phyloP scores from a whole-genome alignment of 1,140 invertebrate species.

The Sesamia nonagrioides region DNA sequence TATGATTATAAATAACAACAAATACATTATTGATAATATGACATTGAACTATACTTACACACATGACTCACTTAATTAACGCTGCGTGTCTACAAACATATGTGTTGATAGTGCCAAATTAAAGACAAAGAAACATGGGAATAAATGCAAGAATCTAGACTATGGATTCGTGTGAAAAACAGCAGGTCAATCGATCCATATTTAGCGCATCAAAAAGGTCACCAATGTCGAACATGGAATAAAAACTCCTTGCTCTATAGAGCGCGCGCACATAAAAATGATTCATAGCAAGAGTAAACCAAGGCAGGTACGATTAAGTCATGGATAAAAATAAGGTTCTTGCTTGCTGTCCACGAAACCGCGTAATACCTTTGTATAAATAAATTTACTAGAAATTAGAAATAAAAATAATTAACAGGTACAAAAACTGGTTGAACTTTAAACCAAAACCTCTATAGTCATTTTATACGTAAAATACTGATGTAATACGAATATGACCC shows the following conservation, averaged over 20 bases:
- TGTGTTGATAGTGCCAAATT: background rate
- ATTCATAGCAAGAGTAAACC: constrained; percentile 8
- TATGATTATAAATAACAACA: background rate
- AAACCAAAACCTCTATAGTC: too few relatives aligned
- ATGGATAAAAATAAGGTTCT: background rate
- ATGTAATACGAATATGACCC: too few relatives aligned
- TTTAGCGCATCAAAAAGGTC: background rate
- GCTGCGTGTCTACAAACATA: too few relatives aligned
- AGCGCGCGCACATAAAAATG: background rate
- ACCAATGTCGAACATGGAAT: background rate
- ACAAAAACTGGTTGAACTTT: too few relatives aligned
- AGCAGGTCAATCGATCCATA: background rate
- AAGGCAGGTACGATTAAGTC: background rate
- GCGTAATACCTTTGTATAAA: too few relatives aligned
- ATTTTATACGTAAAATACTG: too few relatives aligned
- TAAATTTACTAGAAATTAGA: too few relatives aligned
- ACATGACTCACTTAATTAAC: background rate
- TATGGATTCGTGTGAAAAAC: background rate
- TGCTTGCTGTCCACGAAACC: background rate
- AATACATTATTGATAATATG: background rate
- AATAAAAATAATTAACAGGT: too few relatives aligned
- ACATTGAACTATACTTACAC: background rate
- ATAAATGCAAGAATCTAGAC: background rate
- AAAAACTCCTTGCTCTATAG: background rate
- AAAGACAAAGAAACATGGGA: background rate